Evolutionary conservation across 2,888 invertebrate species (phyloP), one percentile per base, ranked within the genome.

Genomic region (Rapana venosa): DNA sequence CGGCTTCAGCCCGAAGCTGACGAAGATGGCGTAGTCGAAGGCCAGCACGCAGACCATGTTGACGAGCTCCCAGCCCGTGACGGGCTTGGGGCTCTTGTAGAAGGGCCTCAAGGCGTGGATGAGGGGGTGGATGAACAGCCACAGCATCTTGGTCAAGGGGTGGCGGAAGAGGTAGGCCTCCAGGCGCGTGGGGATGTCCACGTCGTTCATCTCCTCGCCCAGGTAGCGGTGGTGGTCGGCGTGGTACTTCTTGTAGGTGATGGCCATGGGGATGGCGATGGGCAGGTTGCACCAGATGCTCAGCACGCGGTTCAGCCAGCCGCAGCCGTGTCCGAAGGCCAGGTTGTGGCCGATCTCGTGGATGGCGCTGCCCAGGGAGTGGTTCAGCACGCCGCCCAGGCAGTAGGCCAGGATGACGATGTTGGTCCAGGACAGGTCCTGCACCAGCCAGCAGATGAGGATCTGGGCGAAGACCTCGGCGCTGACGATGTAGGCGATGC

Each of bases 301-400:
- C 35, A 96, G 92, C 0, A 92, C 88, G 30, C 92, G 90, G 83
- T 92, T 92, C 89, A 66, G 32, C 89, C 93, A 93, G 70, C 93
- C 92, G 74, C 93, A 93, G 22, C 93, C 92, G 89, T 96, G 96
- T 0, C 96, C 96, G 90, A 95, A 96, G 0, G 96, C 96, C 84
- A 96, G 92, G 89, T 96, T 96, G 92, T 96, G 96, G 81, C 96
- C 96, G 26, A 96, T 95, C 93, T 96, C 96, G 90, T 96, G 96
- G 79, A 96, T 95, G 79, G 96, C 96, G 88, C 95, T 95, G 5
- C 95, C 96, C 11, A 96, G 92, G 0, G 96, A 96, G 92, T 96
- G 96, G 91, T 96, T 96, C 20, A 96, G 90, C 11, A 94, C 93
- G 2, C 94, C 96, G 11, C 96, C 95, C 47, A 95, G 91, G 79